phyloP scores from a whole-genome alignment of 2,888 invertebrate species.

The Isoperla grammatica region DNA sequence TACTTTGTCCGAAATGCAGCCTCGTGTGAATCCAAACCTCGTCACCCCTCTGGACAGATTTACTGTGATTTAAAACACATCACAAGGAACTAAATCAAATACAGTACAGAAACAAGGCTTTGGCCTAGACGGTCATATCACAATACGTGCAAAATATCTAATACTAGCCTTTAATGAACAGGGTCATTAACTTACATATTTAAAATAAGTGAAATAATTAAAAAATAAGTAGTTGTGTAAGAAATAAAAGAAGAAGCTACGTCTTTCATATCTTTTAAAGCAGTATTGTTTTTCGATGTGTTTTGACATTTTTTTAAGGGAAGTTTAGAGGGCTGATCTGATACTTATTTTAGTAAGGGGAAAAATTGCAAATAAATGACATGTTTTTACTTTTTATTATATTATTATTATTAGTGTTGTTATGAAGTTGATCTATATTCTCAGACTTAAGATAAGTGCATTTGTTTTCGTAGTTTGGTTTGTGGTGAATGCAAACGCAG shows the following conservation, averaged over 20 bases:
- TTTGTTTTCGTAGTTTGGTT: conserved; percentile 11
- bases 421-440: too few relatives aligned
- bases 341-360: conserved; percentile 21
- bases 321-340: conserved; percentile 24
- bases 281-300: conserved; percentile 31
- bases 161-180: conserved; percentile 34
- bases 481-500: background rate
- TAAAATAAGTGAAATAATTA: conserved; percentile 25
- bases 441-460: too few relatives aligned
- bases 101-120: conserved; percentile 2
- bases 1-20: background rate
- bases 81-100: background rate
- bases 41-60: background rate
- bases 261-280: conserved; percentile 29
- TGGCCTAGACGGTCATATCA: background rate
- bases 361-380: conserved; percentile 16
- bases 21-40: background rate
- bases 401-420: conserved; percentile 14
- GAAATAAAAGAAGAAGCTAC: conserved; percentile 25
- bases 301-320: conserved; percentile 29
- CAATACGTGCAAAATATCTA: conserved; percentile 21
- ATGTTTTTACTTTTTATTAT: conserved; percentile 8
- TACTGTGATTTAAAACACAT: background rate
- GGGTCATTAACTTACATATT: conserved; percentile 31
- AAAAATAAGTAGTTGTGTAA: conserved; percentile 30